phyloP scores from a whole-genome alignment of 2,113 vertebrate genomes.

The Oryzias woworae region DNA sequence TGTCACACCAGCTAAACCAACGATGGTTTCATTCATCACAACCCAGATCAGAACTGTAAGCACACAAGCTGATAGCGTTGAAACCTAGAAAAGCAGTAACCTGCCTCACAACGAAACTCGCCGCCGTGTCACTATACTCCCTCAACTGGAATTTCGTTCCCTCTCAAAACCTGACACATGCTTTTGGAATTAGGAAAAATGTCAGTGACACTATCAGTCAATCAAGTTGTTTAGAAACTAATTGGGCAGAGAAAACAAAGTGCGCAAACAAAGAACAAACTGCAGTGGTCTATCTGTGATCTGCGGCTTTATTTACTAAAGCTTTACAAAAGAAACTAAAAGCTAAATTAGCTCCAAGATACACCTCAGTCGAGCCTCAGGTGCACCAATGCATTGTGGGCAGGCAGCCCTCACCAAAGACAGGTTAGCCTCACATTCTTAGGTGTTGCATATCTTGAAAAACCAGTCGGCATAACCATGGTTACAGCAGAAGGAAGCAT shows the following conservation, averaged over 20 bases:
- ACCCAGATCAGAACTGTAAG: constrained; percentile 30
- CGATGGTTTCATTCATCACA: constrained; percentile 38
- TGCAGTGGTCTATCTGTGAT: not conserved
- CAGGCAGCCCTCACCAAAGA: constrained; percentile 32
- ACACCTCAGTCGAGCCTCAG: constrained; percentile 29
- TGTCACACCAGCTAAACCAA: constrained; percentile 30
- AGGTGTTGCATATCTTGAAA: constrained; percentile 80
- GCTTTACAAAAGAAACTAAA: not conserved
- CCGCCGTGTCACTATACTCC: constrained; percentile 35
- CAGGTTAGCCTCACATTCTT: constrained; percentile 61
- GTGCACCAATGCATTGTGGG: constrained; percentile 43
- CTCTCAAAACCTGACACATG: constrained; percentile 51
- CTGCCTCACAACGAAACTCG: constrained; percentile 38
- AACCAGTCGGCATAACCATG: constrained; percentile 86
- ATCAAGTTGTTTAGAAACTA: too few species aligned
- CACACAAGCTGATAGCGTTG: constrained; percentile 29
- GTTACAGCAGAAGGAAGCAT: constrained; percentile 72
- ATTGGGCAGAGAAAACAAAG: too few species aligned
- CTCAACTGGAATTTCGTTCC: constrained; percentile 59
- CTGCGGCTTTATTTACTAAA: not conserved
- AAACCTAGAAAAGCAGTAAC: constrained; percentile 36
- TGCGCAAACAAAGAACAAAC: not conserved
- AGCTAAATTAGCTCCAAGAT: constrained; percentile 39
- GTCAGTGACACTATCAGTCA: constrained; percentile 1
- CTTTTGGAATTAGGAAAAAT: constrained; percentile 46